Base-by-base conservation (phyloP, 2,888 invertebrate species). In the Fragum sueziense region DNA sequence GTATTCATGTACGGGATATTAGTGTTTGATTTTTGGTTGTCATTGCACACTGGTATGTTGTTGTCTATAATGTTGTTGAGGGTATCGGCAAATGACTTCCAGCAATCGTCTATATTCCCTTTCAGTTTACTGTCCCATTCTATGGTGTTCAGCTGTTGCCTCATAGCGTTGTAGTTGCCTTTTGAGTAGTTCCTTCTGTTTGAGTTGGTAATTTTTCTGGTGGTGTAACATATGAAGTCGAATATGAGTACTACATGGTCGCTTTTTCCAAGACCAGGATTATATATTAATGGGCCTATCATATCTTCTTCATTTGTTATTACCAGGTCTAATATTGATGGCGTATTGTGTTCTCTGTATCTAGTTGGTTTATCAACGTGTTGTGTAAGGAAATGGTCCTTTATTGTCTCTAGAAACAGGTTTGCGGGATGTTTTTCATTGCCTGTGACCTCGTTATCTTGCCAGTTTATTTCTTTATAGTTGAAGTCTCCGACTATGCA, bases 401-500 rank as follows among this genome's bases (percentile, higher is more conserved):
- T 59, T 11, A 27, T 17, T 22, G 25, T 4, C 7, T 59, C 22
- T 22, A 59, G 17, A 17, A 59, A 59, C 29, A 27, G 20, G 27
- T 59, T 59, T 27, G 59, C 59, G 22, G 59, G 59, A 59, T 59
- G 22, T 6, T 22, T 59, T 27, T 27, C 25, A 27, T 4, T 7
- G 3, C 22, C 17, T 3, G 22, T 59, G 14, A 11, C 14, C 3
- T 22, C 27, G 6, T 9, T 17, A 7, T 3, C 2, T 27, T 27
- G 4, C 59, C 59, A 59, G 7, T 59, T 59, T 22, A 59, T 59
- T 27, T 59, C 59, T 27, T 7, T 59, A 59, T 27, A 59, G 17
- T 59, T 59, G 29, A 59, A 59, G 59, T 59, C 59, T 27, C 59
- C 59, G 14, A 59, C 29, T 22, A 59, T 59, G 29, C 59, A 59